Evolutionary conservation across 2,113 vertebrate species (phyloP), one percentile per base, ranked within the genome.

Genomic region (Amphilophus citrinellus): DNA sequence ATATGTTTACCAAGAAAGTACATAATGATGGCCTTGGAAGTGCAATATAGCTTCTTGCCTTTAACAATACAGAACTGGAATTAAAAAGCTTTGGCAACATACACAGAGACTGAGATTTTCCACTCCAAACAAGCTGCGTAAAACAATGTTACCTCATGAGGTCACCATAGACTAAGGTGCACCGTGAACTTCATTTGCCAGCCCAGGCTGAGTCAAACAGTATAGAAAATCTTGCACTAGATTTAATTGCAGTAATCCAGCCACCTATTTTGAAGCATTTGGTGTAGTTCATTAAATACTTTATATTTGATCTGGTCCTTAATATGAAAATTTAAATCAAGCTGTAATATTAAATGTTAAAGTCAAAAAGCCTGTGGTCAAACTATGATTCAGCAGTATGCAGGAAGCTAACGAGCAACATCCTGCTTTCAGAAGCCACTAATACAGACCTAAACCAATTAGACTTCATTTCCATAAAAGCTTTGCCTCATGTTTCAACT

Each of bases 91-190:
- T 76, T 57, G 35, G 18, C 17, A 56, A 9, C 18, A 76, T 10
- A 10, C 0, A 2, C 50, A 17, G 8, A 68, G 42, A 50, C 18
- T 24, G 14, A 39, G 0, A n/a, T 24, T 76, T 73, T 73, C 14
- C 47, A 4, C 6, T 56, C 18, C 13, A 50, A 73, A 73, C 68
- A 56, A 35, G 58, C 24, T 83, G 80, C 86, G 91, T 71, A 10
- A 77, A 75, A 73, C 56, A 27, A 2, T 79, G 3, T 59, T 5
- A 57, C 91, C 94, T 85, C 92, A 84, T 61, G 93, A 89, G 89
- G 94, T 88, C 91, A 76, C 93, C n/a, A 47, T 24, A 88, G 68
- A 42, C 80, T 77, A 79, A 87, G n/a, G n/a, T 78, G 79, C 60
- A 14, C 2, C n/a, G 4, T 42, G 8, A 61, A 24, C 20, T 68